phyloP scores from a whole-genome alignment of 1,140 invertebrate species.

The Lucilia sericata region DNA sequence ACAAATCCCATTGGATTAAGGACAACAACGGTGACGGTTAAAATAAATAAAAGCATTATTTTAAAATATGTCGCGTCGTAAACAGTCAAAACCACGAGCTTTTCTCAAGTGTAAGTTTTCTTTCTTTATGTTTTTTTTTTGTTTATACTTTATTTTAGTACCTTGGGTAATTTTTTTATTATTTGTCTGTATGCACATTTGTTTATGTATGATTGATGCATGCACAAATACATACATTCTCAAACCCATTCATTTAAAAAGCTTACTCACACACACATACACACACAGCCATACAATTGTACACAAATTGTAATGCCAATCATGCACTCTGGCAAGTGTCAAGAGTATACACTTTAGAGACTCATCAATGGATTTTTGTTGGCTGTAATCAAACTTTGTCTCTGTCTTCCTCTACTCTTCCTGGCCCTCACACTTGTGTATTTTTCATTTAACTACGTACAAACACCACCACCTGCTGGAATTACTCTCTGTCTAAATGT shows the following conservation, averaged over 20 bases:
- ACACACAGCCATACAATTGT: background rate
- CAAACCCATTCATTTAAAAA: background rate
- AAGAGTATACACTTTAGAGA: slow-evolving; percentile 42
- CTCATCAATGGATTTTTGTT: slow-evolving; percentile 39
- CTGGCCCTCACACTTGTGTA: background rate
- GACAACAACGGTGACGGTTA: background rate
- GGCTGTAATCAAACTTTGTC: slow-evolving; percentile 42
- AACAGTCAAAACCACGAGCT: slow-evolving; percentile 65
- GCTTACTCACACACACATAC: background rate
- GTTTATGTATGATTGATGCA: slow-evolving; percentile 31
- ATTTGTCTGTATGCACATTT: background rate
- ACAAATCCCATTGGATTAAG: background rate
- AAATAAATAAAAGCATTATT: background rate
- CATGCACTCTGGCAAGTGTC: slow-evolving; percentile 41
- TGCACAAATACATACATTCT: background rate
- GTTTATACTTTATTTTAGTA: background rate
- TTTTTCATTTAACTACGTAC: background rate
- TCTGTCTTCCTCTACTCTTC: slow-evolving; percentile 11
- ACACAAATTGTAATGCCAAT: slow-evolving; percentile 44
- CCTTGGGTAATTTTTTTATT: background rate
- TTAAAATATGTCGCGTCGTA: slow-evolving; percentile 61
- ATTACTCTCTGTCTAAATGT: background rate
- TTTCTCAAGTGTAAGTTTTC: slow-evolving; percentile 65
- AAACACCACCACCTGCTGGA: background rate
- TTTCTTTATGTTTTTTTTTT: background rate